Base-by-base conservation (phyloP, 2,888 invertebrate species). In the Ophioninae sp. region DNA sequence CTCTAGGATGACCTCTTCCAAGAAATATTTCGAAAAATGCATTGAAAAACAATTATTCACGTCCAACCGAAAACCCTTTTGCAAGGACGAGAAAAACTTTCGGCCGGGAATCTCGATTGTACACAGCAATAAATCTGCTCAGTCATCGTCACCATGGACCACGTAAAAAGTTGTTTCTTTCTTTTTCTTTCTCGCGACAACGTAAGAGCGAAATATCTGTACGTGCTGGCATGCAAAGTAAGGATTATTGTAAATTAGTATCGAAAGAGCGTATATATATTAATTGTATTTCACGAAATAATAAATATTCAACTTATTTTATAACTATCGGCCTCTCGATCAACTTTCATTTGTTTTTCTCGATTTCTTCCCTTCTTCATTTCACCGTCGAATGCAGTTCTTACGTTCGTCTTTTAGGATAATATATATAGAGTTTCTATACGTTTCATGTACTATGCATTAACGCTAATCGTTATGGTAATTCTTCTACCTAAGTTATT, bases 291-390 rank as follows among this genome's bases (percentile, higher is more conserved):
- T 90, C 88, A 87, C 87, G 87, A 89, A 89, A 89, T 89, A 90
- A 89, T 90, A 87, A 91, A 90, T 89, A 89, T 87, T 89, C 51
- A 87, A 90, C 89, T 90, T 91, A 91, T 91, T 91, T 91, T 89
- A 86, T 88, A 91, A 87, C 86, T 88, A 88, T 86, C 84, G 85
- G 81, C 81, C 83, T 81, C 80, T 85, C 82, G 85, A 82, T 84
- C 80, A 80, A 87, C 86, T 85, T 86, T 83, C 81, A 87, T 85
- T 77, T 84, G 83, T 86, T 85, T 83, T 72, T 72, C 51, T 51
- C 30, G 61, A 39, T 69, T 69, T 73, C 51, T 71, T 74, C 41
- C n/a, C 23, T 72, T 23, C 20, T 65, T 73, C n/a, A 58, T 68
- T 30, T 30, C 3, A 30, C 30, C 65, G 41, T 82, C 59, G 64